Evolutionary conservation across 2,797 vertebrate genomes (phyloP).

Genomic region (Lagodon rhomboides): DNA sequence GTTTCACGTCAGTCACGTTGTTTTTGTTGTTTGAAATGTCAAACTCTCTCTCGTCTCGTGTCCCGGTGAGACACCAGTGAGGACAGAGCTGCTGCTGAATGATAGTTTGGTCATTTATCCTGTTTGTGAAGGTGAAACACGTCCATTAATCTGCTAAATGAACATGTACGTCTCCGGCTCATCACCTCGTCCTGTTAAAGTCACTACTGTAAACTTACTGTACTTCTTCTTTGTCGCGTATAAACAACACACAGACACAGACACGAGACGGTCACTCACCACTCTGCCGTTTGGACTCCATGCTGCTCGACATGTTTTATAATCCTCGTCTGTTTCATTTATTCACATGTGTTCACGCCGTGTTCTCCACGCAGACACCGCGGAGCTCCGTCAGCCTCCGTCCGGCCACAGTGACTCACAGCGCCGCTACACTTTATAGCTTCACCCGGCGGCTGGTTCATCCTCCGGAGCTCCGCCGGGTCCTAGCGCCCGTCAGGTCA

Average conservation of each 20-base stretch:
- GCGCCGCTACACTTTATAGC: slow-evolving; percentile 43
- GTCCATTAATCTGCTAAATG: background rate
- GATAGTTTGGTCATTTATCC: too few relatives aligned
- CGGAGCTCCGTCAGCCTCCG: slow-evolving; percentile 38
- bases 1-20: too few relatives aligned
- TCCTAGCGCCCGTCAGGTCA: slow-evolving; percentile 58
- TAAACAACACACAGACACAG: background rate
- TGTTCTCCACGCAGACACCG: slow-evolving; percentile 28
- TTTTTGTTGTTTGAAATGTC: background rate
- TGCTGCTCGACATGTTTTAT: slow-evolving; percentile 20
- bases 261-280: slow-evolving; percentile 65
- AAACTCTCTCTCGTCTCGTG: background rate
- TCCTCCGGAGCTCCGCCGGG: slow-evolving; percentile 43
- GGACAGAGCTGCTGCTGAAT: background rate
- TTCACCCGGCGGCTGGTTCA: slow-evolving; percentile 35
- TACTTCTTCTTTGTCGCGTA: background rate
- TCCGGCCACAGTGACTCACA: slow-evolving; percentile 59
- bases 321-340: slow-evolving; percentile 44
- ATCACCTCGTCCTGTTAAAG: background rate
- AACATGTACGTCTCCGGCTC: background rate
- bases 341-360: slow-evolving; percentile 24
- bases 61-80: background rate
- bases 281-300: slow-evolving; percentile 73
- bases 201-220: slow-evolving; percentile 5
- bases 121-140: too few relatives aligned